phyloP scores from a whole-genome alignment of 2,888 invertebrate species.

The Mesorhabditis sp. region DNA sequence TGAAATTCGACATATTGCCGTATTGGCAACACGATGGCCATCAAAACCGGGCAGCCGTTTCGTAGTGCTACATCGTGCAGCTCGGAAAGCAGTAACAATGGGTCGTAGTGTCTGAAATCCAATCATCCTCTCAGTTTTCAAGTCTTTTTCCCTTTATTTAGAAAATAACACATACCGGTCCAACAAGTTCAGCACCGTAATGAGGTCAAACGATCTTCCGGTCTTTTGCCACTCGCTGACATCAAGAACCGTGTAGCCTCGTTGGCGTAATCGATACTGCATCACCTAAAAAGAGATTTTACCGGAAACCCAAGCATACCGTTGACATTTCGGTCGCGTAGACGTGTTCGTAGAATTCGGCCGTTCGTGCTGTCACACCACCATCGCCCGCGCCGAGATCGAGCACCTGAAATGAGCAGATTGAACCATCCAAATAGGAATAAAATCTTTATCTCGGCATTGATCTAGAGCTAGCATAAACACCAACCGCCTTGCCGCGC shows the following conservation, averaged over 20 bases:
- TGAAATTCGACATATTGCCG: slow-evolving; percentile 82
- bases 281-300: slow-evolving; percentile 65
- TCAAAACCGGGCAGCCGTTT: slow-evolving; percentile 62
- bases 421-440: not conserved
- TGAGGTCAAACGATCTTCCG: slow-evolving; percentile 66
- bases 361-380: slow-evolving; percentile 78
- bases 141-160: no score
- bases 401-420: slow-evolving; percentile 61
- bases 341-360: slow-evolving; percentile 69
- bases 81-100: slow-evolving; percentile 73
- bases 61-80: slow-evolving; percentile 73
- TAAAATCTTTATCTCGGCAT: no score
- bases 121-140: no score
- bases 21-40: slow-evolving; percentile 90
- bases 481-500: slow-evolving; percentile 20
- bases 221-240: slow-evolving; percentile 38
- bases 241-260: slow-evolving; percentile 73
- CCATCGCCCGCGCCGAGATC: slow-evolving; percentile 96
- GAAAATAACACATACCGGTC: slow-evolving; percentile 67
- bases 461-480: not conserved
- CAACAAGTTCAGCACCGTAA: slow-evolving; percentile 84
- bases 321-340: slow-evolving; percentile 87
- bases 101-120: slow-evolving; percentile 71
- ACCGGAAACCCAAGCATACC: slow-evolving; percentile 20
- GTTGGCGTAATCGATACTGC: slow-evolving; percentile 74